Percentiles rank a stretch among this genome's conserved stretches.
phyloP scores from a whole-genome alignment of 2,888 invertebrate genomes.

The Folsomia candida region DNA sequence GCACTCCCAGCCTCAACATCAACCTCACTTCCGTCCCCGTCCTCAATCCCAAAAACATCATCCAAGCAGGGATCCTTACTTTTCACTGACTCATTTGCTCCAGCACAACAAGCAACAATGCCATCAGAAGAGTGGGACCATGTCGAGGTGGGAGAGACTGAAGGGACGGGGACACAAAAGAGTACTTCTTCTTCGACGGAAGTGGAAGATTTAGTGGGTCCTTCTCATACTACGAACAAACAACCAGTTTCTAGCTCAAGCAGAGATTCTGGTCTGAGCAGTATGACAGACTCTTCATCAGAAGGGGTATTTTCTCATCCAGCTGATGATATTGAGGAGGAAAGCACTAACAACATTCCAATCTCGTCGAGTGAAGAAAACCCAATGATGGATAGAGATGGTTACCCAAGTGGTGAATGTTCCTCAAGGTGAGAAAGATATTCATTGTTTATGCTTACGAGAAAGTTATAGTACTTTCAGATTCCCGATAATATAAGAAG shows the following conservation, averaged over 20 bases:
- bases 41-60: not conserved
- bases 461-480: too few species aligned
- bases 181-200: not conserved
- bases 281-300: conserved; percentile 38
- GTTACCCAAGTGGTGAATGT: too few species aligned
- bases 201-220: not conserved
- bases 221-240: not conserved
- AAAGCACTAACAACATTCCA: too few species aligned
- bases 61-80: not conserved
- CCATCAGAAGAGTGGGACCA: not conserved
- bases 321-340: not conserved
- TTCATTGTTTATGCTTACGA: too few species aligned
- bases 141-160: not conserved
- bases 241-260: conserved; percentile 44
- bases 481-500: too few species aligned
- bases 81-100: not conserved
- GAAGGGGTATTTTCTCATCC: too few species aligned
- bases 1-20: not conserved
- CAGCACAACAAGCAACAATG: not conserved
- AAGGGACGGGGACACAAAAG: not conserved
- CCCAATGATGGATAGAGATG: too few species aligned
- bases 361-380: too few species aligned
- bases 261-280: conserved; percentile 47
- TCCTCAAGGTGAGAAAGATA: too few species aligned
- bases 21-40: not conserved